These are phyloP conservation scores for Platyrinchus mystaceus DNA, from an alignment of 2,797 vertebrate genomes.

Conservation along the genomic window DNA sequence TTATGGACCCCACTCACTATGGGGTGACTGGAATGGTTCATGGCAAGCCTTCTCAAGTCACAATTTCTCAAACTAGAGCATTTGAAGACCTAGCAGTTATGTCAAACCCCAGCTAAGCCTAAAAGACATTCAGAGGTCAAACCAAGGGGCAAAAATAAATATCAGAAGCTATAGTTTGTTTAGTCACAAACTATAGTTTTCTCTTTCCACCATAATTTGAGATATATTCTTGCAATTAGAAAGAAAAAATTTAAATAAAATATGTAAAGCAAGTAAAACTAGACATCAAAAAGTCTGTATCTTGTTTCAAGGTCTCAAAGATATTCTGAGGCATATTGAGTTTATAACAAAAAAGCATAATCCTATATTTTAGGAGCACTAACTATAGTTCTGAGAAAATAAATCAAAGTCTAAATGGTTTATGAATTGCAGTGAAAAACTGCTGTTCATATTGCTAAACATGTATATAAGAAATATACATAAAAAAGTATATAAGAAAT, in stretches of 20 bases:
- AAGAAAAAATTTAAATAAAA: neutral
- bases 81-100: neutral
- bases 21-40: fast-evolving
- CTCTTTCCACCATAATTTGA: neutral
- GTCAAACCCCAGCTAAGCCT: neutral
- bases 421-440: neutral
- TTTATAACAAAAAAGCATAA: neutral
- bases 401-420: neutral
- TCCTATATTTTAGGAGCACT: neutral
- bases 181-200: neutral
- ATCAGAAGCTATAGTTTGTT: neutral
- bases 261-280: neutral
- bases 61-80: neutral
- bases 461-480: neutral
- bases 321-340: neutral
- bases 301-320: neutral
- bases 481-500: neutral
- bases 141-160: neutral
- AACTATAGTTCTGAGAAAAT: neutral
- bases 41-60: neutral
- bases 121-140: neutral
- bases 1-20: fast-evolving
- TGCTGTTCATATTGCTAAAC: neutral
- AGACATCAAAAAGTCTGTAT: neutral
- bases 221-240: neutral